These are phyloP conservation scores for Leucophora obtusa DNA, from an alignment of 2,888 invertebrate species.

Conservation along the genomic window DNA sequence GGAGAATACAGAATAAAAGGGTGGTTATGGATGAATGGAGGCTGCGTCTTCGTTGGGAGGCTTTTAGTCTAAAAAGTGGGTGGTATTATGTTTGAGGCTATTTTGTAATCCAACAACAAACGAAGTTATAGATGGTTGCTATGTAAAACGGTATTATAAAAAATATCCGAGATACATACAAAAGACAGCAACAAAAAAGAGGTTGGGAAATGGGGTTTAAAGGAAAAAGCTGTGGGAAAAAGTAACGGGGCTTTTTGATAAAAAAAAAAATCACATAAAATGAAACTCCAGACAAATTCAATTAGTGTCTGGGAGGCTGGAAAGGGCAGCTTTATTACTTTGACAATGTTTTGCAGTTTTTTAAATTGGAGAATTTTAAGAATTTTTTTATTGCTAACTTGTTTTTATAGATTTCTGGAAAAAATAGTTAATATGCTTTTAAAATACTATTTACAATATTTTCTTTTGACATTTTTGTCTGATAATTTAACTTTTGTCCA, in stretches of 20 bases:
- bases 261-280: slow-evolving; percentile 23
- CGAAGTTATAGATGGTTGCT: slow-evolving; percentile 32
- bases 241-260: neutral
- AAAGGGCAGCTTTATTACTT: neutral
- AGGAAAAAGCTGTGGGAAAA: too few relatives aligned
- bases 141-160: slow-evolving; percentile 29
- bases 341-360: neutral
- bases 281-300: slow-evolving; percentile 55
- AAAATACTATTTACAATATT: too few relatives aligned
- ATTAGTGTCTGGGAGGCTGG: slow-evolving; percentile 42
- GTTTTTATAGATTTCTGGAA: neutral
- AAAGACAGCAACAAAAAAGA: neutral
- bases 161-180: slow-evolving; percentile 7
- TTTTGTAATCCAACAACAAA: neutral
- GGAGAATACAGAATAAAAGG: slow-evolving; percentile 3
- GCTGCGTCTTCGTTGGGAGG: slow-evolving; percentile 27
- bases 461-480: neutral
- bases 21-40: slow-evolving; percentile 20
- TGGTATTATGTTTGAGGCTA: slow-evolving; percentile 31
- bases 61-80: slow-evolving; percentile 30
- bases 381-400: neutral
- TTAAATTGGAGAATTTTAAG: neutral
- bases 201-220: neutral
- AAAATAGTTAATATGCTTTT: too few relatives aligned
- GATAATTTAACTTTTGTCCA: neutral